Conservation (phyloP, 2,797 vertebrate genomes). For the Heterohyrax brucei region DNA sequence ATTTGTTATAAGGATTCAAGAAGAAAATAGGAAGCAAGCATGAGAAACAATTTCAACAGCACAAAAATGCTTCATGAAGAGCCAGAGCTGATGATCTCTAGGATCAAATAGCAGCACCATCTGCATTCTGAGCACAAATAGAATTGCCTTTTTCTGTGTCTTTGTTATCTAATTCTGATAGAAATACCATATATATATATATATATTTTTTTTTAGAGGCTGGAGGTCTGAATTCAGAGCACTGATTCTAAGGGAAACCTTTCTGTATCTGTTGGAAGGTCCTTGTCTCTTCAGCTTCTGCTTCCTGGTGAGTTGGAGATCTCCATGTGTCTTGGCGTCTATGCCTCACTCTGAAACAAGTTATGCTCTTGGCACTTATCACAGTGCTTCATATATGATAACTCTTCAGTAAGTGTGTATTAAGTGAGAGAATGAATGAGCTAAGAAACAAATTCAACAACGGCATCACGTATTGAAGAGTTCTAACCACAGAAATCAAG, state of each 20-base stretch:
- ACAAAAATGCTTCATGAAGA: not conserved
- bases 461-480: not conserved
- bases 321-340: not conserved
- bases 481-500: not conserved
- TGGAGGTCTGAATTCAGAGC: too few relatives aligned
- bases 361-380: not conserved
- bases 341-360: not conserved
- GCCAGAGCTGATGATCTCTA: not conserved
- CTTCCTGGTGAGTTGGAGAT: too few relatives aligned
- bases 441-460: too few relatives aligned
- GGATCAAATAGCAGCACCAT: not conserved
- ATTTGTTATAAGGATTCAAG: not conserved
- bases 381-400: constrained; percentile 20
- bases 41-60: not conserved
- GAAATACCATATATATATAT: not conserved
- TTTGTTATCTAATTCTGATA: too few relatives aligned
- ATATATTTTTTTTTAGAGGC: too few relatives aligned
- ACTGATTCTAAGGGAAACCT: too few relatives aligned
- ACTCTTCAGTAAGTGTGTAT: not conserved
- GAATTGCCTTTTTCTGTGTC: not conserved
- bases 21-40: not conserved
- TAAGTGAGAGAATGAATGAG: not conserved
- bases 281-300: too few relatives aligned
- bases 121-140: not conserved
- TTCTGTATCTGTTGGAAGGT: too few relatives aligned